A percentile compares a stretch with the other conserved stretches of the same genome.
phyloP scores from a whole-genome alignment of 2,113 vertebrate genomes.

The Esox niger region DNA sequence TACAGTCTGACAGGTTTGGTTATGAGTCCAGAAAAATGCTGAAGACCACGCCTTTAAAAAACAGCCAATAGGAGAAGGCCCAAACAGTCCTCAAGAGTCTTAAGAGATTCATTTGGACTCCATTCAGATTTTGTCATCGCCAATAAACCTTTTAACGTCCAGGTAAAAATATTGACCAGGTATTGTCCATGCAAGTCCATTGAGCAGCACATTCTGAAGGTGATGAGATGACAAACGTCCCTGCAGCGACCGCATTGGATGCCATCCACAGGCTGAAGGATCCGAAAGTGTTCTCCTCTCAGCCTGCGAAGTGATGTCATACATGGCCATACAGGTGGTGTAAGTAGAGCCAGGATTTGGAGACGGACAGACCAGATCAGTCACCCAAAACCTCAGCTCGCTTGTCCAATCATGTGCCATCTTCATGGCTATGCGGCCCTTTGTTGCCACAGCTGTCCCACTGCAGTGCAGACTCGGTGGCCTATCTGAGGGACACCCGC shows the following conservation, averaged over 20 bases:
- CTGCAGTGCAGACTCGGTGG: slow-evolving; percentile 57
- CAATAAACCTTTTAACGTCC: slow-evolving; percentile 19
- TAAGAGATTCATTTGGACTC: neutral
- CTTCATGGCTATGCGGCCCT: slow-evolving; percentile 66
- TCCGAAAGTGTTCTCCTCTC: slow-evolving; percentile 15
- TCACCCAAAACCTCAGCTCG: slow-evolving; percentile 57
- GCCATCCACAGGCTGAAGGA: neutral
- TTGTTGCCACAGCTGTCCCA: slow-evolving; percentile 70
- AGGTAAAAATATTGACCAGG: neutral
- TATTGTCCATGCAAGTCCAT: slow-evolving; percentile 4
- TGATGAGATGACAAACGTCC: slow-evolving; percentile 16
- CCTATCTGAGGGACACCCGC: slow-evolving; percentile 62
- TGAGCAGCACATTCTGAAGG: slow-evolving; percentile 10
- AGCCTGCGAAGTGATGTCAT: slow-evolving; percentile 3
- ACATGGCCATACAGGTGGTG: neutral
- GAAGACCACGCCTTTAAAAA: neutral
- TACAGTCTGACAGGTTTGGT: no score
- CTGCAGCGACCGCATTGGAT: neutral
- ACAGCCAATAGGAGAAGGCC: neutral
- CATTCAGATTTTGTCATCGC: slow-evolving; percentile 12
- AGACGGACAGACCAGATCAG: slow-evolving; percentile 18
- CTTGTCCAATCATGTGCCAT: slow-evolving; percentile 58
- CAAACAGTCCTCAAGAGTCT: neutral
- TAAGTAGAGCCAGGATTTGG: slow-evolving; percentile 1
- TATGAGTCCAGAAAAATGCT: neutral